phyloP scores from a whole-genome alignment of 2,113 vertebrate genomes.

The Gadus chalcogrammus region DNA sequence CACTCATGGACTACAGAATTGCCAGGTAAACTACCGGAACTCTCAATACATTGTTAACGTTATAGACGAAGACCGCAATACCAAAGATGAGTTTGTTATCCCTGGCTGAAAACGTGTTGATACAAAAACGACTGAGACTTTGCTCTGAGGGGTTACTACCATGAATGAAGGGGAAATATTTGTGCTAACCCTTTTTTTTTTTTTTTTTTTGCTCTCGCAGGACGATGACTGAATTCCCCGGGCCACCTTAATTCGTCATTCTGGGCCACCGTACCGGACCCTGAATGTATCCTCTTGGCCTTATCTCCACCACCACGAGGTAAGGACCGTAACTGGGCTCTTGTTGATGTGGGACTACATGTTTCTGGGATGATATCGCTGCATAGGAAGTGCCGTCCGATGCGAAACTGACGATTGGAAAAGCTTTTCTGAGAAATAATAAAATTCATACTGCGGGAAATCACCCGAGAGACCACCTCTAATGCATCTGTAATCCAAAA shows the following conservation, averaged over 20 bases:
- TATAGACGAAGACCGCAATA: neutral
- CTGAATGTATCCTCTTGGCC: too few species aligned
- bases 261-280: too few species aligned
- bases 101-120: slow-evolving; percentile 62
- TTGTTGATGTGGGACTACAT: neutral
- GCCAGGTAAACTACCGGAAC: neutral
- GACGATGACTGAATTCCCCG: neutral
- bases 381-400: slow-evolving; percentile 76
- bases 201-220: neutral
- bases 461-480: too few species aligned
- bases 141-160: neutral
- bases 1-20: neutral
- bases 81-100: slow-evolving; percentile 64
- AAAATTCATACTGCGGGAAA: accelerated
- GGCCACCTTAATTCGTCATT: too few species aligned
- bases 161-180: accelerated
- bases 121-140: slow-evolving; percentile 46
- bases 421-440: slow-evolving; percentile 59
- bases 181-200: slow-evolving; percentile 11
- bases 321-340: slow-evolving; percentile 9
- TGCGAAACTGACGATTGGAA: slow-evolving; percentile 73
- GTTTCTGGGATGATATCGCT: slow-evolving; percentile 58
- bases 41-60: neutral
- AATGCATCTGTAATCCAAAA: too few species aligned
- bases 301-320: neutral